Base-by-base conservation (phyloP, 1,140 invertebrate species). In the Temnothorax nylanderi region DNA sequence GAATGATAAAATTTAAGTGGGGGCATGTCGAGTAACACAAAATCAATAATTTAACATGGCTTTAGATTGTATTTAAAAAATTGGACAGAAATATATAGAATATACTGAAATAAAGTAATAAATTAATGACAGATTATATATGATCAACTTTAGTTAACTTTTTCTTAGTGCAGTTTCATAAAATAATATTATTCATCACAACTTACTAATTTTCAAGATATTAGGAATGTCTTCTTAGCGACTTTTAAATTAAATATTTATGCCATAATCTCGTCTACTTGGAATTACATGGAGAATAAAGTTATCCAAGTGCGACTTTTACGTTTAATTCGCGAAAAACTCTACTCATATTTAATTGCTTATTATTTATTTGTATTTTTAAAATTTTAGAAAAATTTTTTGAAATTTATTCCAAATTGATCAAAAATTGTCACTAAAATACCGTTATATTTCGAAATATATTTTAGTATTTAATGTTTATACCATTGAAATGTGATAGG, bases 111-210 rank as follows among this genome's bases (percentile, higher is more conserved):
- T 51, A 16, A 75, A 21, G 18, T 41, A 56, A n/a, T n/a, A n/a
- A n/a, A n/a, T 56, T 75, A 75, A 75, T 37, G 34, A 75, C 34
- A 26, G 32, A 37, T 34, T 62, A 60, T 75, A n/a, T 41, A 58
- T 44, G 32, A 41, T 18, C 32, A 60, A 77, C 44, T 51, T 47
- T 13, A 75, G 7, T n/a, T 2, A 1, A 18, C 1, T 34, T 11
- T 71, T 72, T 51, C 16, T 54, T 18, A 18, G 44, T 41, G 18
- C 18, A 72, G 2, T 72, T 72, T 72, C 8, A 51, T 51, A 5
- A 51, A 34, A 74, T 51, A 34, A 32, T 18, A 0, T 21, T 72
- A 49, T 72, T 51, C 1, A 16, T 18, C 16, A 4, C 21, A 26
- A 58, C 16, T 62, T 62, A 16, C 0, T 64, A 64, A 77, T 64